These are phyloP conservation scores for Tenodera sinensis DNA, from an alignment of 2,888 invertebrate genomes.

Conservation along the genomic window DNA sequence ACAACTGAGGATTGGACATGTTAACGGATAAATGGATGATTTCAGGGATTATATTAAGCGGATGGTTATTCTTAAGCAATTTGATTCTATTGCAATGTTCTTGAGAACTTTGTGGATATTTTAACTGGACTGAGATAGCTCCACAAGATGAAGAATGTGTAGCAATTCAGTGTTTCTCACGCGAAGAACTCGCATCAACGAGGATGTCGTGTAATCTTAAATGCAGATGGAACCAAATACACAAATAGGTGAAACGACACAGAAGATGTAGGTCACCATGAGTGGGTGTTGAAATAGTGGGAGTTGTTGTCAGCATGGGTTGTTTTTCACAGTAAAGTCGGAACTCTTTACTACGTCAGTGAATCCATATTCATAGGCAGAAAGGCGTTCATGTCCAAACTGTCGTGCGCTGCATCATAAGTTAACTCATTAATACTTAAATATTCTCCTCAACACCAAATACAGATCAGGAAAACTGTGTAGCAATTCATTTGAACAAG, in stretches of 20 bases:
- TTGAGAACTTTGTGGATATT: too few species aligned
- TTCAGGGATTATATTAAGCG: too few species aligned
- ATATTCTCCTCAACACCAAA: not conserved
- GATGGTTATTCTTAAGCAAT: too few species aligned
- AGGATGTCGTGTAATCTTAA: not conserved
- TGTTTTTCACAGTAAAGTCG: not conserved
- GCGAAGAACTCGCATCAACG: too few species aligned
- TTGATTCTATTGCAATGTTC: too few species aligned
- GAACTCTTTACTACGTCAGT: not conserved
- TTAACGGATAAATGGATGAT: too few species aligned
- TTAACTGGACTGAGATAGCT: too few species aligned
- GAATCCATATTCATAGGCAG: not conserved
- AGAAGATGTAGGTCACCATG: not conserved
- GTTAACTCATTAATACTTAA: not conserved
- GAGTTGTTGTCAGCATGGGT: not conserved
- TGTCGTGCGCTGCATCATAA: not conserved
- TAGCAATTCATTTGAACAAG: not conserved
- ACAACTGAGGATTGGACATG: too few species aligned
- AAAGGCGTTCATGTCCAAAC: not conserved
- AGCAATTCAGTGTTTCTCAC: too few species aligned
- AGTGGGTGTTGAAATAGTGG: not conserved
- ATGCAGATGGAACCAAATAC: not conserved
- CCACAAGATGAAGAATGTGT: too few species aligned
- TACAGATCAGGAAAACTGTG: not conserved
- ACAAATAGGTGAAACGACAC: not conserved